A percentile compares a stretch with the other conserved stretches of the same genome.
Evolutionary conservation across 2,888 invertebrate species (phyloP).

Genomic region (Axea sp.): DNA sequence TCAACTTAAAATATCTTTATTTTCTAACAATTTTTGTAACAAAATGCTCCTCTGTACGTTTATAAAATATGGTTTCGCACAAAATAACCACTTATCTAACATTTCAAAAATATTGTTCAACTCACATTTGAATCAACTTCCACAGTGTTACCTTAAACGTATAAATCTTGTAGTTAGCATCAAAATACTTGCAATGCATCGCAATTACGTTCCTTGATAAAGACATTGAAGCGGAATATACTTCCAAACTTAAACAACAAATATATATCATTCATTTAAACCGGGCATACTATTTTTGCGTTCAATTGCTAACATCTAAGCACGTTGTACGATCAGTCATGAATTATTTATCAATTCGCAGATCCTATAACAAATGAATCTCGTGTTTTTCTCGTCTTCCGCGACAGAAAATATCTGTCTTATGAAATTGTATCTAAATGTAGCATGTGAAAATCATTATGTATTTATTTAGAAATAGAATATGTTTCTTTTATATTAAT

Average conservation of each 20-base stretch:
- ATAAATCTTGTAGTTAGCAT: neutral
- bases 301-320: constrained; percentile 30
- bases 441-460: constrained; percentile 3
- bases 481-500: neutral
- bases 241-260: constrained; percentile 10
- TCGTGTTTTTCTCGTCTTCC: constrained; percentile 19
- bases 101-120: too few species aligned
- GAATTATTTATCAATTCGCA: constrained; percentile 49
- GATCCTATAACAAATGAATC: constrained; percentile 39
- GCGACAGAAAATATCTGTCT: constrained; percentile 1
- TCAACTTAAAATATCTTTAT: too few species aligned
- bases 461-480: neutral
- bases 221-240: constrained; percentile 32
- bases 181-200: constrained; percentile 23
- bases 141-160: too few species aligned
- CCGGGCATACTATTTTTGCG: constrained; percentile 7
- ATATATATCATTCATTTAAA: constrained; percentile 18
- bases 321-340: constrained; percentile 30
- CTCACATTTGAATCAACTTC: too few species aligned
- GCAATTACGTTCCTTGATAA: constrained; percentile 30
- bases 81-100: too few species aligned
- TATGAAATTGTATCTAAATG: neutral
- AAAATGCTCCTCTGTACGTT: too few species aligned
- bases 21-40: too few species aligned
- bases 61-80: too few species aligned